phyloP scores from a whole-genome alignment of 2,797 vertebrate genomes.

The Strix occidentalis region DNA sequence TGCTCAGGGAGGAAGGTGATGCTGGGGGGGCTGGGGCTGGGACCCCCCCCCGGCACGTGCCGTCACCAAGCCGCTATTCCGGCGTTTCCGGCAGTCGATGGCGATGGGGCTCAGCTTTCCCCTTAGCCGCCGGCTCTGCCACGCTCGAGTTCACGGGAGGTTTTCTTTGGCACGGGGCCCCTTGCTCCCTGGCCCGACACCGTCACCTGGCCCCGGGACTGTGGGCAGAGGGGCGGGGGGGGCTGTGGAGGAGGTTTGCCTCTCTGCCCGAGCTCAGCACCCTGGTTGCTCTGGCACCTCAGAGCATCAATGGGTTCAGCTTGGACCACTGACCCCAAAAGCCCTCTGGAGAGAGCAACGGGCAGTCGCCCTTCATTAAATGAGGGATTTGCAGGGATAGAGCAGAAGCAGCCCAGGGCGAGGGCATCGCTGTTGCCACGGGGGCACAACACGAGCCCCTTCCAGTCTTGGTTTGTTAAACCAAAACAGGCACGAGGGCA shows the following conservation, averaged over 20 bases:
- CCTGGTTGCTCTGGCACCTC: not conserved
- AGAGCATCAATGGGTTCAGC: not conserved
- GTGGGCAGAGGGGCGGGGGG: not conserved
- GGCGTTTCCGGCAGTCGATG: not conserved
- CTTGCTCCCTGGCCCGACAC: not conserved
- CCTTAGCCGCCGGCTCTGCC: not conserved
- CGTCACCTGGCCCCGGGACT: rapidly evolving
- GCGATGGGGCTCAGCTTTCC: slow-evolving; percentile 29
- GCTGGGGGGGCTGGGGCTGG: not conserved
- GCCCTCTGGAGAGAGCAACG: not conserved
- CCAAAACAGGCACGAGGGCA: slow-evolving; percentile 65
- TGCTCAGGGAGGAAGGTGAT: not conserved
- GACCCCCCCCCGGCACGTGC: not conserved
- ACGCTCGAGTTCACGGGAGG: slow-evolving; percentile 19
- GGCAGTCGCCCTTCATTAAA: not conserved
- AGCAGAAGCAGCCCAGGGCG: not conserved
- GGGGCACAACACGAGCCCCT: not conserved
- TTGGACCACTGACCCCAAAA: not conserved
- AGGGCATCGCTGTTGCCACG: not conserved
- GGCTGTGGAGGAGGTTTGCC: not conserved
- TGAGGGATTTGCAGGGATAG: not conserved
- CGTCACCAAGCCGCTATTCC: not conserved
- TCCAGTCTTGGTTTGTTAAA: slow-evolving; percentile 63
- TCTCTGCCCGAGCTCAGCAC: rapidly evolving
- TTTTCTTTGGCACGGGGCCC: slow-evolving; percentile 46